phyloP scores from a whole-genome alignment of 2,888 invertebrate species.

The Rosalia funebris region DNA sequence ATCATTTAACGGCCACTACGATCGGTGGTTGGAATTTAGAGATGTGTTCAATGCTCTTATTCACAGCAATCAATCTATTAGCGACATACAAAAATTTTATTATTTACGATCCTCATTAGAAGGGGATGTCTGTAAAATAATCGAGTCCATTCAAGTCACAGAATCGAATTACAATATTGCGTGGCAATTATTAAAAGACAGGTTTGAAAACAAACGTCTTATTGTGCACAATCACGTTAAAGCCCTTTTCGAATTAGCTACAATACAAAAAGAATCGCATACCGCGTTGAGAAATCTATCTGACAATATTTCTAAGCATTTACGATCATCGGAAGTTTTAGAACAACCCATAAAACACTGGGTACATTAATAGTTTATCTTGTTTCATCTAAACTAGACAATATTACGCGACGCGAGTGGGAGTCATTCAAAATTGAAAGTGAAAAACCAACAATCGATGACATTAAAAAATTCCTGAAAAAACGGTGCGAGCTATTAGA shows the following conservation, averaged over 20 bases:
- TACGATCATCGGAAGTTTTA: slow-evolving; percentile 29
- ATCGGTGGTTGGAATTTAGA: slow-evolving; percentile 6
- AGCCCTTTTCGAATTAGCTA: slow-evolving; percentile 36
- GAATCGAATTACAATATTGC: slow-evolving; percentile 37
- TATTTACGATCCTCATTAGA: slow-evolving; percentile 6
- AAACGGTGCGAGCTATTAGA: slow-evolving; percentile 31
- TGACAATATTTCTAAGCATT: slow-evolving; percentile 29
- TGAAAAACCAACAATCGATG: slow-evolving; percentile 18
- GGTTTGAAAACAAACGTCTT: slow-evolving; percentile 39
- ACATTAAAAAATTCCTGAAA: slow-evolving; percentile 31
- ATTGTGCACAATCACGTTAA: slow-evolving; percentile 42
- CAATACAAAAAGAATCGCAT: slow-evolving; percentile 27
- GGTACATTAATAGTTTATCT: slow-evolving; percentile 33
- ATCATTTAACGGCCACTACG: background rate
- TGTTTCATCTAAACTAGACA: slow-evolving; percentile 26
- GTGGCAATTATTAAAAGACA: slow-evolving; percentile 39
- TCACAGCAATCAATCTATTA: background rate
- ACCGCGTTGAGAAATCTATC: slow-evolving; percentile 29
- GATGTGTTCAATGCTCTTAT: background rate
- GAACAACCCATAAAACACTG: slow-evolving; percentile 23
- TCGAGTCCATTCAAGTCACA: slow-evolving; percentile 34
- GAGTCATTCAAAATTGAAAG: slow-evolving; percentile 14
- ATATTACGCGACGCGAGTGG: slow-evolving; percentile 23
- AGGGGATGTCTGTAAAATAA: slow-evolving; percentile 31
- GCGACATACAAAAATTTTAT: background rate